These are phyloP conservation scores for Channallabes apus DNA, from an alignment of 2,797 vertebrate species.

Conservation along the genomic window DNA sequence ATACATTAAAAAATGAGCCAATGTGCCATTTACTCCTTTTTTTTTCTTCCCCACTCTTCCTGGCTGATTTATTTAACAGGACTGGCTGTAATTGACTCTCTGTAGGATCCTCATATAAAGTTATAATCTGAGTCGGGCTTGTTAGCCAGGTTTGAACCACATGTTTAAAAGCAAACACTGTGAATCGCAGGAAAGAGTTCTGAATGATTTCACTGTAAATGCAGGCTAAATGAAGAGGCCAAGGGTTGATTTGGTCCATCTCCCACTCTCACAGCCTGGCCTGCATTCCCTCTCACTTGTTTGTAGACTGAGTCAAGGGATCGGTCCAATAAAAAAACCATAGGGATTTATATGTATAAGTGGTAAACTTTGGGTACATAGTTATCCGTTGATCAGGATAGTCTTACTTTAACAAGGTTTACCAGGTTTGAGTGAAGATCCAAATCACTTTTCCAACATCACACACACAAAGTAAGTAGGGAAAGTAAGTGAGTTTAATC, in stretches of 20 bases:
- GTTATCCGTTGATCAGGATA: background rate
- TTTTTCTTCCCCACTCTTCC: conserved; percentile 23
- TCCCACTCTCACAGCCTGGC: conserved; percentile 29
- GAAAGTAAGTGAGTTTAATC: background rate
- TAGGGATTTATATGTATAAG: conserved; percentile 9
- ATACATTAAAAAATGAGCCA: conserved; percentile 38
- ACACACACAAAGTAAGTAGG: background rate
- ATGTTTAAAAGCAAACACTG: conserved; percentile 55
- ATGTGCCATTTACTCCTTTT: conserved; percentile 22
- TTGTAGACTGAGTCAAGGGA: background rate
- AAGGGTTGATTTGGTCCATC: conserved; percentile 47
- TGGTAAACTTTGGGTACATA: background rate
- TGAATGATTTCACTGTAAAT: conserved; percentile 60
- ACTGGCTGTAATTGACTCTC: conserved; percentile 58
- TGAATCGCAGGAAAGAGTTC: conserved; percentile 34
- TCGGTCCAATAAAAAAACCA: background rate
- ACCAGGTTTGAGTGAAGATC: background rate
- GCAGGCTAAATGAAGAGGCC: conserved; percentile 47
- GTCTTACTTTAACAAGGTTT: background rate
- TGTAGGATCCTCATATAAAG: conserved; percentile 56
- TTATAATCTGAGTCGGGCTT: conserved; percentile 52
- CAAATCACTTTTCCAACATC: background rate
- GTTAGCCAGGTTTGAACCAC: conserved; percentile 52
- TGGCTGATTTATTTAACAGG: conserved; percentile 58
- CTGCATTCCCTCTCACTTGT: background rate